Evolutionary conservation across 2,797 vertebrate genomes (phyloP).

Genomic region (Sebastolobus altivelis): DNA sequence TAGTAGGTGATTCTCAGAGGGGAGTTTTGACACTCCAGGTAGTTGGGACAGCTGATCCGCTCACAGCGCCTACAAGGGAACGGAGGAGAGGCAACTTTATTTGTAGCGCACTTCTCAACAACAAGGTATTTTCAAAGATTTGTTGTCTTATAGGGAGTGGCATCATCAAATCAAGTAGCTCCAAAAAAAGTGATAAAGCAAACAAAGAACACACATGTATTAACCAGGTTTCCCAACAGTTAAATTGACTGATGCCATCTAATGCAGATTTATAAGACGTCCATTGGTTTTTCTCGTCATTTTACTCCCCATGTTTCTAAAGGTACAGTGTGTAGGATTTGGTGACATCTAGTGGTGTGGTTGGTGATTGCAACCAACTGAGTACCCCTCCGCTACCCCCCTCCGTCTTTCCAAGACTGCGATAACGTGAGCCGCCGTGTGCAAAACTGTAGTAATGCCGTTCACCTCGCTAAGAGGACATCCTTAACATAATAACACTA

Average conservation of each 20-base stretch:
- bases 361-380: no score
- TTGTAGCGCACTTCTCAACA: background rate
- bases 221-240: background rate
- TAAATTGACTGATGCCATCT: background rate
- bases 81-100: background rate
- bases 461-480: no score
- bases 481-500: no score
- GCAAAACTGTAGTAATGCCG: no score
- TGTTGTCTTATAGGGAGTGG: background rate
- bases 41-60: conserved; percentile 89
- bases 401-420: no score
- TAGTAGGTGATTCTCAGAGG: conserved; percentile 94
- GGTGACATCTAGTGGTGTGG: no score
- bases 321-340: background rate
- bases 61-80: conserved; percentile 90
- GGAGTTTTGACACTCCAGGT: conserved; percentile 91
- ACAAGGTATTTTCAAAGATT: background rate
- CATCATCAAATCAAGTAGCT: background rate
- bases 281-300: background rate
- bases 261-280: background rate
- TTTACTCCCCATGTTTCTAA: background rate
- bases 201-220: background rate
- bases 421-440: no score
- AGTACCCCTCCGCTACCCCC: no score
- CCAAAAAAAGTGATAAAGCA: background rate